A percentile compares a stretch with the other conserved stretches of the same genome.
Evolutionary conservation across 2,888 invertebrate species (phyloP).

Genomic region (Sarcophaga caerulescens): DNA sequence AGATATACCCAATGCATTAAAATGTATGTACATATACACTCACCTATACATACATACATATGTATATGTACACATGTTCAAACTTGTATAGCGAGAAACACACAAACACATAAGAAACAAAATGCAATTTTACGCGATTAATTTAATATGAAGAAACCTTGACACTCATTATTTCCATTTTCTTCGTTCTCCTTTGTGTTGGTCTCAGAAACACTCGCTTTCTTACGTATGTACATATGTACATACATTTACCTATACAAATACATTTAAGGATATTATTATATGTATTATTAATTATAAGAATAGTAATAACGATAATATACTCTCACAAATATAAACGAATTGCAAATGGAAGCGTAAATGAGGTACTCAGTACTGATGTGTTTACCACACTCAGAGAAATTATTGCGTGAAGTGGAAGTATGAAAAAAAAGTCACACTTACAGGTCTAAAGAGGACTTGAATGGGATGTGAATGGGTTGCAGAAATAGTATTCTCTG

Average conservation of each 20-base stretch:
- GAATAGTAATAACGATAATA: not conserved
- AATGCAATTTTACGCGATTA: slow-evolving; percentile 42
- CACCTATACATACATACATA: not conserved
- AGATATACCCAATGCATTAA: slow-evolving; percentile 1
- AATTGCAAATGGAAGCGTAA: not conserved
- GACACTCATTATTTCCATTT: not conserved
- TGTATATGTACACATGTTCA: not conserved
- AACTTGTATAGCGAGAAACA: not conserved
- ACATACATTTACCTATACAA: not conserved
- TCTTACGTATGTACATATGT: not conserved
- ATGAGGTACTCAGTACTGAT: not conserved
- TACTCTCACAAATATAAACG: not conserved
- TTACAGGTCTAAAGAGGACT: no score
- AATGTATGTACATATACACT: not conserved
- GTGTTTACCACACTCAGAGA: not conserved
- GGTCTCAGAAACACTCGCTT: not conserved
- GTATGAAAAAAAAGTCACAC: no score
- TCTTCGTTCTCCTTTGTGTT: not conserved
- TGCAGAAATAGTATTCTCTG: no score
- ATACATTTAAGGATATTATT: not conserved
- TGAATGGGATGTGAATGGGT: no score
- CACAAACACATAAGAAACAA: slow-evolving; percentile 13
- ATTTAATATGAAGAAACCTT: slow-evolving; percentile 15
- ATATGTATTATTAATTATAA: not conserved
- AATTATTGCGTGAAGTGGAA: not conserved